Conservation (phyloP, 2,113 vertebrate genomes). For the Triplophysa siluroides region DNA sequence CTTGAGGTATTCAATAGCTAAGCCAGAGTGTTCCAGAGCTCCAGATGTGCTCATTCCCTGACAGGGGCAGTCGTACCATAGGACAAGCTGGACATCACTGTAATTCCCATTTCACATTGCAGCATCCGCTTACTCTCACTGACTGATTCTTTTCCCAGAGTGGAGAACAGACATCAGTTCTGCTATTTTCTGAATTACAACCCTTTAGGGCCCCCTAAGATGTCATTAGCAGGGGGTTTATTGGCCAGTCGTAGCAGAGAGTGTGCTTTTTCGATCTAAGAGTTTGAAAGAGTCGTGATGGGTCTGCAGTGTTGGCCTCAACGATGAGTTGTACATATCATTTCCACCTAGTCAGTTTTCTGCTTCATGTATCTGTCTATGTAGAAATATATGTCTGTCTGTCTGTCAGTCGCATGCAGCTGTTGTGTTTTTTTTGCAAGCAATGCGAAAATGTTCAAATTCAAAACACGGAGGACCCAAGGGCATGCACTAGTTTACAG, state of each 20-base stretch:
- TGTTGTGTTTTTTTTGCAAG: neutral
- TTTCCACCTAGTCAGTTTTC: neutral
- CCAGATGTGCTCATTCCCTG: constrained; percentile 40
- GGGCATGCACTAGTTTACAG: neutral
- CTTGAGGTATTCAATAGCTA: neutral
- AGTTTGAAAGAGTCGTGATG: neutral
- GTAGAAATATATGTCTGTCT: neutral
- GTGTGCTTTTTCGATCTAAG: constrained; percentile 8
- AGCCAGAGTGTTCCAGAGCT: neutral
- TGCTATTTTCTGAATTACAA: neutral
- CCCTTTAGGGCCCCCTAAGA: neutral
- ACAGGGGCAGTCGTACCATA: neutral
- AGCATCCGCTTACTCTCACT: neutral
- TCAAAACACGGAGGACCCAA: too few relatives aligned
- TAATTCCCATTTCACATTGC: constrained; percentile 6
- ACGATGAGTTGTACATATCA: constrained; percentile 17
- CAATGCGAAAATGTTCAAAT: too few relatives aligned
- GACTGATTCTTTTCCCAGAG: neutral
- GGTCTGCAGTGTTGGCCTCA: neutral
- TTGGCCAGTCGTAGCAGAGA: constrained; percentile 1
- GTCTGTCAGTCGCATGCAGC: neutral
- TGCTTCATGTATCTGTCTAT: neutral
- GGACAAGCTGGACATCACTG: constrained; percentile 20
- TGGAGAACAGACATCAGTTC: neutral
- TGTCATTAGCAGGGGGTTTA: neutral